Percentiles rank a stretch among this genome's conserved stretches.
Conservation (phyloP, 2,113 vertebrate species). For the Ctenodactylus gundi region DNA sequence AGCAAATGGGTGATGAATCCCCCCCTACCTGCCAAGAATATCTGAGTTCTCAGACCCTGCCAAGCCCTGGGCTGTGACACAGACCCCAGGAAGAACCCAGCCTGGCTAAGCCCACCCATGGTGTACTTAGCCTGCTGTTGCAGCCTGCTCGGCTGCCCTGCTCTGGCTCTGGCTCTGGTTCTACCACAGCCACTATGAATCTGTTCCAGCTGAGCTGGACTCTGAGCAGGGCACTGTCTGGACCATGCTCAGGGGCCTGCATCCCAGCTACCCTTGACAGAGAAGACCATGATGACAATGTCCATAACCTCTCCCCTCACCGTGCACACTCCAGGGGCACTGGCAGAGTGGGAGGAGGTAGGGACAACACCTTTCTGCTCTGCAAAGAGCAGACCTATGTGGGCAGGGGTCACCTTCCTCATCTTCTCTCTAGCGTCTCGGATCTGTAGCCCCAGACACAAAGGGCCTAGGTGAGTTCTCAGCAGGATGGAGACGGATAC, state of each 20-base stretch:
- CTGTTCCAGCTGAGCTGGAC: neutral
- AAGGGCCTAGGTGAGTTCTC: neutral
- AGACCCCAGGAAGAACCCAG: neutral
- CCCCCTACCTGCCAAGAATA: neutral
- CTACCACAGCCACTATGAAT: neutral
- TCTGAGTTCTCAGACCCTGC: neutral
- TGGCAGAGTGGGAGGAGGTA: too few relatives aligned
- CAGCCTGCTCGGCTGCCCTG: neutral
- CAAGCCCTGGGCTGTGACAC: neutral
- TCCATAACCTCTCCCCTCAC: too few relatives aligned
- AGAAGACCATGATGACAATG: neutral
- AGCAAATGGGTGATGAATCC: neutral
- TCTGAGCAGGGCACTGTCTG: neutral
- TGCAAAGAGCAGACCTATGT: neutral
- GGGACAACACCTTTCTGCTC: neutral
- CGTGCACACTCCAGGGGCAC: neutral
- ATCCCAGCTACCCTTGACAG: neutral
- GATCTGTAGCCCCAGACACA: neutral
- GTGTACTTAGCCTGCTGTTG: neutral
- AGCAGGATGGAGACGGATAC: neutral
- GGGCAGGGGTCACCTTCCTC: neutral
- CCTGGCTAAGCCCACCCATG: accelerated
- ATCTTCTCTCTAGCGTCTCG: neutral
- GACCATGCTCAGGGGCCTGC: neutral
- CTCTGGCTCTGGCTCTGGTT: neutral